These are phyloP conservation scores for Meteorus sp. DNA, from an alignment of 1,140 invertebrate genomes.

Conservation along the genomic window DNA sequence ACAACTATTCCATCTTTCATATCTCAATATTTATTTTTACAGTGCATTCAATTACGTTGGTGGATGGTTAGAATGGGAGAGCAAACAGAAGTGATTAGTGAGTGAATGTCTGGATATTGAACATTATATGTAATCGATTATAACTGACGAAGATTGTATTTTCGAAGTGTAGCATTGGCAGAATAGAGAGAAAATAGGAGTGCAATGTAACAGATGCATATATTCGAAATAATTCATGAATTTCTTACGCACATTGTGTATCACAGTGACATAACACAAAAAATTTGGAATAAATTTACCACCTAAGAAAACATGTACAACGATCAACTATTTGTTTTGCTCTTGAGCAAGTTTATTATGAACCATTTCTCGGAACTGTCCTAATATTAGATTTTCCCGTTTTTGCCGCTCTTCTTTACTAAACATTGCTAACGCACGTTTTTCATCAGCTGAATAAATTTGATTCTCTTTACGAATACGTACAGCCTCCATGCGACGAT, in stretches of 20 bases:
- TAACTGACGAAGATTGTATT: no score
- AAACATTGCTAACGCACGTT: conserved; percentile 95
- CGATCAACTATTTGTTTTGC: conserved; percentile 49
- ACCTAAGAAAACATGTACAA: conserved; percentile 7
- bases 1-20: background rate
- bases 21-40: conserved; percentile 27
- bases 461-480: conserved; percentile 99
- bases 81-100: conserved; percentile 33
- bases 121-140: no score
- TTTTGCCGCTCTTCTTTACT: conserved; percentile 97
- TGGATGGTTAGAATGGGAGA: conserved; percentile 54
- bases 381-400: conserved; percentile 92
- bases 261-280: background rate
- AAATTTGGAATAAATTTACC: conserved; percentile 17
- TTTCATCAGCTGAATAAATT: conserved; percentile 99
- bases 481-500: conserved; percentile 99
- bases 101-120: conserved; percentile 12
- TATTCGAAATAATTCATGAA: no score
- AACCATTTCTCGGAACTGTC: conserved; percentile 93
- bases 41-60: conserved; percentile 52
- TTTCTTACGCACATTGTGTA: no score
- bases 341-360: conserved; percentile 67
- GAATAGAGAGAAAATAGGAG: no score
- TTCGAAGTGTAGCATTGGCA: no score
- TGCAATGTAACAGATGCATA: no score